phyloP scores from a whole-genome alignment of 2,888 invertebrate species.

The Oscheius onirici region DNA sequence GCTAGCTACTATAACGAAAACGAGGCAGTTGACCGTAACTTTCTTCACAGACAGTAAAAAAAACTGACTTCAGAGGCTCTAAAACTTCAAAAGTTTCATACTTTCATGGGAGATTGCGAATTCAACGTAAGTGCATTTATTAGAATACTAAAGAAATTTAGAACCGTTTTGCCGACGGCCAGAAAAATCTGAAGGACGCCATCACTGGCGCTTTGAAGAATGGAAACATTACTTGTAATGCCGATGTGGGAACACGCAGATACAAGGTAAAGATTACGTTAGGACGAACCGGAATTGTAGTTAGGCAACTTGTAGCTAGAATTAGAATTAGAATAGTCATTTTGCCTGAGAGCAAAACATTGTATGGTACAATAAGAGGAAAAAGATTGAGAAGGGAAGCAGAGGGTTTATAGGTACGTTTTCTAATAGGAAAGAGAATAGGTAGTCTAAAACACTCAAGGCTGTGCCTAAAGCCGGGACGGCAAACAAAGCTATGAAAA shows the following conservation, averaged over 20 bases:
- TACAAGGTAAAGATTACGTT: background rate
- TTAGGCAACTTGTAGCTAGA: background rate
- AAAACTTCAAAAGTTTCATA: background rate
- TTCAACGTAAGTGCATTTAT: background rate
- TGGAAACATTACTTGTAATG: background rate
- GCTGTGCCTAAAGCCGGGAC: no score
- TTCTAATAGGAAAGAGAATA: no score
- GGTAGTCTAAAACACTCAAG: no score
- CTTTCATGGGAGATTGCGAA: background rate
- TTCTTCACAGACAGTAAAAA: background rate
- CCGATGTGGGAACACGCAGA: background rate
- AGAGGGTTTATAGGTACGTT: no score
- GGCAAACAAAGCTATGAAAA: no score
- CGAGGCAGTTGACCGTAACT: no score
- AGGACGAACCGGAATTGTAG: background rate
- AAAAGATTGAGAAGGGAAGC: no score
- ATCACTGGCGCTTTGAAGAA: background rate
- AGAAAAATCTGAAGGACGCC: background rate
- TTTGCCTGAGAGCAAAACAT: no score
- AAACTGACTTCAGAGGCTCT: no score
- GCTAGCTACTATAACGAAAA: no score
- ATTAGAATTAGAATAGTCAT: background rate
- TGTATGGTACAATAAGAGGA: no score
- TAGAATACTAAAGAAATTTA: background rate
- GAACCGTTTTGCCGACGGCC: background rate